Base-by-base conservation (phyloP, 2,888 invertebrate genomes). In the Parnassius mnemosyne region DNA sequence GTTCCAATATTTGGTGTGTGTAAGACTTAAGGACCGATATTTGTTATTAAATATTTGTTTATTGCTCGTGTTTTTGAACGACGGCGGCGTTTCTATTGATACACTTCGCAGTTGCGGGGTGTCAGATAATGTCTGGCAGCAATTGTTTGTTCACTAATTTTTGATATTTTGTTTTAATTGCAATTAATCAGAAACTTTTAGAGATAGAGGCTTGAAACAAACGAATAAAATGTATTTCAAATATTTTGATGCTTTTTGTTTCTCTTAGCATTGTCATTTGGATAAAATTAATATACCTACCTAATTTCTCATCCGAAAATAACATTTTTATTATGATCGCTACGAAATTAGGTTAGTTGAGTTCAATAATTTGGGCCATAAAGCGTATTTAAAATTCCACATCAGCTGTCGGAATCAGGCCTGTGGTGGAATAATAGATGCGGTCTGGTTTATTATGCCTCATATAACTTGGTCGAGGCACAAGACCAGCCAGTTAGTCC, bases 381-480 rank as follows among this genome's bases (percentile, higher is more conserved):
- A 90, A 90, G 78, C 78, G 78, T 79, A 84, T 87, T 88, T 84
- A 78, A 83, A 87, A 84, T 79, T 82, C 80, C 74, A 78, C 83
- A 80, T 87, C 89, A 89, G 89, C 89, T 89, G 89, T 70, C 72
- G 69, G 72, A 75, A 70, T 71, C 73, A 73, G 75, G 71, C 78
- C 74, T 69, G 71, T 70, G 74, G 70, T 72, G 78, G 81, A 80
- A 87, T 87, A 88, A 87, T 90, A 91, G 91, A 90, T 85, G 89
- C 83, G 87, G 89, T 88, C 84, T 79, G 77, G 85, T 89, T 91
- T 91, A 91, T 89, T 85, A 78, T 75, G 82, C 79, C 81, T 85
- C 89, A 88, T 91, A 91, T 90, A 91, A 90, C 88, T 83, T 73
- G 81, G 75, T 70, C 77, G 83, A 72, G 74, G 75, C 70, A 74